phyloP scores from a whole-genome alignment of 1,140 invertebrate genomes.

The Drosophila tristis region DNA sequence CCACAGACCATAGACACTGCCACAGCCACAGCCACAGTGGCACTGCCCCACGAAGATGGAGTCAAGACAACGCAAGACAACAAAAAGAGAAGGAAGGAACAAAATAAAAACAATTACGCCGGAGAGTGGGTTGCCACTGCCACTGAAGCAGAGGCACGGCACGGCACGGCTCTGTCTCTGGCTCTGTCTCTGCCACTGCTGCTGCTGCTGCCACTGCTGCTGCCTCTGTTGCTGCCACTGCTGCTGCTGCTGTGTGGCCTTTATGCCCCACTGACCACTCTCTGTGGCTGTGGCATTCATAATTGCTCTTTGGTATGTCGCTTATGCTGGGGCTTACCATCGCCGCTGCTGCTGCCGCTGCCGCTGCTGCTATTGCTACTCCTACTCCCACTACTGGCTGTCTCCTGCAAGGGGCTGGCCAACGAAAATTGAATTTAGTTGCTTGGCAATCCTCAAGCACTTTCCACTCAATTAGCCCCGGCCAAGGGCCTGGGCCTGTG shows the following conservation, averaged over 20 bases:
- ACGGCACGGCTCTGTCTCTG: not conserved
- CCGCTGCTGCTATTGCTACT: not conserved
- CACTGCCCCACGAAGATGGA: slow-evolving; percentile 23
- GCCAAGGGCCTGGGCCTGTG: not conserved
- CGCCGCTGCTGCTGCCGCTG: not conserved
- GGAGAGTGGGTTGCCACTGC: slow-evolving; percentile 5
- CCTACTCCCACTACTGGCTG: no score
- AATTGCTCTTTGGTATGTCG: slow-evolving; percentile 61
- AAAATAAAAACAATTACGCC: slow-evolving; percentile 51
- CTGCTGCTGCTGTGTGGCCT: not conserved
- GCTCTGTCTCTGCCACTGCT: no score
- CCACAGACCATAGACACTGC: not conserved
- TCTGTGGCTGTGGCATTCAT: slow-evolving; percentile 56
- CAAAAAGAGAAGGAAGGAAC: slow-evolving; percentile 28
- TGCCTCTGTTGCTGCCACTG: slow-evolving; percentile 10
- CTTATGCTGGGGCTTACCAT: slow-evolving; percentile 10
- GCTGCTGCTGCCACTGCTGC: no score
- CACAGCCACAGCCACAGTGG: no score
- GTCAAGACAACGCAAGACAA: slow-evolving; percentile 52
- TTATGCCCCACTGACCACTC: slow-evolving; percentile 11
- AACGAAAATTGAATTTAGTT: slow-evolving; percentile 65
- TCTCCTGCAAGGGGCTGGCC: slow-evolving; percentile 26
- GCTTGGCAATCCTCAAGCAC: slow-evolving; percentile 22
- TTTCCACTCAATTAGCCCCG: slow-evolving; percentile 49
- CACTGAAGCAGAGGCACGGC: not conserved